phyloP scores from a whole-genome alignment of 2,888 invertebrate genomes.

The Tipula lateralis region DNA sequence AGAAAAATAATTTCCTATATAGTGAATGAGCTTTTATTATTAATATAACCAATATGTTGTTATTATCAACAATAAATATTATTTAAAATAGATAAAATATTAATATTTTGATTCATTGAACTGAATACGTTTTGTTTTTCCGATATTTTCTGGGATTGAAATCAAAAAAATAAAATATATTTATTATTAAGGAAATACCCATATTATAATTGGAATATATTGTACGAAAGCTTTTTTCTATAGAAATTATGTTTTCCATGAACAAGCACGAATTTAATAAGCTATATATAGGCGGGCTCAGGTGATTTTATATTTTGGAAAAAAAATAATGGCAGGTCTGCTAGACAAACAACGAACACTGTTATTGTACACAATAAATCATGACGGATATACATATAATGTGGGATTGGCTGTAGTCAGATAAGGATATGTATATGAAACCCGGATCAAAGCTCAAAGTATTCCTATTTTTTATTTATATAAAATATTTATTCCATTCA shows the following conservation, averaged over 20 bases:
- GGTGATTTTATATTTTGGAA: not conserved
- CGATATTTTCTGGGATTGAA: not conserved
- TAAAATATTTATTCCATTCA: not conserved
- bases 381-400: not conserved
- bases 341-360: not conserved
- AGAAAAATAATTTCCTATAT: not conserved
- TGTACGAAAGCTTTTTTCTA: not conserved
- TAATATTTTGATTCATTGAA: conserved; percentile 19
- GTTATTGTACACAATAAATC: not conserved
- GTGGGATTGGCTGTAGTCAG: not conserved
- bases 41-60: not conserved
- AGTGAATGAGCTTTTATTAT: not conserved
- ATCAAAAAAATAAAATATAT: not conserved
- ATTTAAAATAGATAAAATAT: not conserved
- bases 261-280: not conserved
- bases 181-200: not conserved
- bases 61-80: not conserved
- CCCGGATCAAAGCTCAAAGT: not conserved
- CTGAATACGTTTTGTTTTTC: not conserved
- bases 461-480: not conserved
- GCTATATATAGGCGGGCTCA: not conserved
- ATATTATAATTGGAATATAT: not conserved
- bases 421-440: not conserved
- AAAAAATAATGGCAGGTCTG: not conserved
- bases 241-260: not conserved